These are phyloP conservation scores for Stichopus chloronotus DNA, from an alignment of 35 echinoderm and acorn worm genomes.

Conservation along the genomic window DNA sequence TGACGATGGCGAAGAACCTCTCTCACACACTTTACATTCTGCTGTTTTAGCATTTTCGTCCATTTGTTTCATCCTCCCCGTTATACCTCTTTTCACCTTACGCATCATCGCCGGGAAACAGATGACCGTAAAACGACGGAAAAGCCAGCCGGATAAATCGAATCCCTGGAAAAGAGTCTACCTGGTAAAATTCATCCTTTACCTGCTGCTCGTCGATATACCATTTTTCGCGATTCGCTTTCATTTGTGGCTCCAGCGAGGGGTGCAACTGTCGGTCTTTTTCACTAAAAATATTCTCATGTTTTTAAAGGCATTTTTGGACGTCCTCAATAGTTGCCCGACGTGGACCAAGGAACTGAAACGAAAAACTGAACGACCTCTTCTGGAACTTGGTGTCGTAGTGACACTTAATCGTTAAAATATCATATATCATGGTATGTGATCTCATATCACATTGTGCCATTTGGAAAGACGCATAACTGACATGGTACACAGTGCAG, in stretches of 20 bases:
- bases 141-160: constrained; percentile 16
- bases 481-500: too few relatives aligned
- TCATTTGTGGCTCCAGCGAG: constrained; percentile 76
- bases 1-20: constrained; percentile 2
- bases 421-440: background rate
- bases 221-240: constrained; percentile 85
- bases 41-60: constrained; percentile 75
- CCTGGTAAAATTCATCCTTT: constrained; percentile 69
- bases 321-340: constrained; percentile 64
- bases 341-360: constrained; percentile 47
- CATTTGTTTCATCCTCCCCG: constrained; percentile 79
- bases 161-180: constrained; percentile 65
- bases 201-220: constrained; percentile 72
- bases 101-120: constrained; percentile 63
- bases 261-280: constrained; percentile 70
- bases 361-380: constrained; percentile 64
- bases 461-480: too few relatives aligned
- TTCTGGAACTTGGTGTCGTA: constrained; percentile 74
- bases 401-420: constrained; percentile 67
- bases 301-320: constrained; percentile 75
- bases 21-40: constrained; percentile 65
- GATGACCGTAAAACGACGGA: constrained; percentile 16
- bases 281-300: constrained; percentile 86
- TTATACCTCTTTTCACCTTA: constrained; percentile 73
- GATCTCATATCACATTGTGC: too few relatives aligned